These are phyloP conservation scores for Chamaetylas fuelleborni DNA, from an alignment of 2,113 vertebrate species.

Conservation along the genomic window DNA sequence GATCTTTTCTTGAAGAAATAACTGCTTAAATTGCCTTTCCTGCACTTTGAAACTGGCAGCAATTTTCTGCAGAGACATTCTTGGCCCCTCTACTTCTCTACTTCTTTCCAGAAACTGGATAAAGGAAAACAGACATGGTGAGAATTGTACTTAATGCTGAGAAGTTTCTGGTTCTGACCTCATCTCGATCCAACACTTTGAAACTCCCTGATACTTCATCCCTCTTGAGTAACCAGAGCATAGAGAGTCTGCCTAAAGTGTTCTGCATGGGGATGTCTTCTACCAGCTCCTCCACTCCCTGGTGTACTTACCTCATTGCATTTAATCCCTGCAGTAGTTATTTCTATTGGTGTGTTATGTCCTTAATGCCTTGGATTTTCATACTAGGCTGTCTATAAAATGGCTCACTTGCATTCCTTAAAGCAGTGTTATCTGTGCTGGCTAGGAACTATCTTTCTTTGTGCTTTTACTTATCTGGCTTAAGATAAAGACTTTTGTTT, in stretches of 20 bases:
- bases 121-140: background rate
- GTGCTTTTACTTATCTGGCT: background rate
- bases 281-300: background rate
- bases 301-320: background rate
- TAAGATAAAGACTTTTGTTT: background rate
- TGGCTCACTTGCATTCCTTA: background rate
- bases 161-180: background rate
- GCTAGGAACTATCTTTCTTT: background rate
- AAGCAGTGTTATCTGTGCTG: background rate
- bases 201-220: background rate
- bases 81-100: background rate
- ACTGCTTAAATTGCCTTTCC: background rate
- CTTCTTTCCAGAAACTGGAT: background rate
- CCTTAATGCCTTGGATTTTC: background rate
- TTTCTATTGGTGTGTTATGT: background rate
- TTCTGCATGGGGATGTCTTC: background rate
- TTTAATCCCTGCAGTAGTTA: background rate
- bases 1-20: background rate
- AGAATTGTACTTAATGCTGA: background rate
- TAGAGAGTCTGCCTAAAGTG: background rate
- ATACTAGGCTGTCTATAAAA: background rate
- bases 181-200: background rate
- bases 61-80: constrained; percentile 10
- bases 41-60: background rate
- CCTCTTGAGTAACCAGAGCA: background rate